These are phyloP conservation scores for Heteromurus nitidus DNA, from an alignment of 2,888 invertebrate species.

Conservation along the genomic window DNA sequence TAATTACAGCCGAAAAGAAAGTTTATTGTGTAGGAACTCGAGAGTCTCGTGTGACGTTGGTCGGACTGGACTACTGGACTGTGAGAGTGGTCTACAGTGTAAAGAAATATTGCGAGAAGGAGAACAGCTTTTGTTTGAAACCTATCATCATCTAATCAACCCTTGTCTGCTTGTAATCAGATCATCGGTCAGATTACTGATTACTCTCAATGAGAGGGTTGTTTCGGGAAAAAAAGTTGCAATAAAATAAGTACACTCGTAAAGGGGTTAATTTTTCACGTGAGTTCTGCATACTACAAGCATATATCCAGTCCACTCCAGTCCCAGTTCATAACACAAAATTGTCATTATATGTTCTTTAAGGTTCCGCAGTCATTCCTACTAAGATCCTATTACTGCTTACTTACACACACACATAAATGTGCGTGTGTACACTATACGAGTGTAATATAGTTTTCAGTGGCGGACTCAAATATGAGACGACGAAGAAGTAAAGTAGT, in stretches of 20 bases:
- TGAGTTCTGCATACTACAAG: not conserved
- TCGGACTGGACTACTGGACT: not conserved
- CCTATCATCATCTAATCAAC: slow-evolving; percentile 67
- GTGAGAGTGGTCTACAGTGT: not conserved
- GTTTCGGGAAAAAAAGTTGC: slow-evolving; percentile 33
- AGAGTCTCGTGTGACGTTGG: slow-evolving; percentile 34
- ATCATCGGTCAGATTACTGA: slow-evolving; percentile 61
- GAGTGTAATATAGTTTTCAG: not conserved
- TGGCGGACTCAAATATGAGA: not conserved
- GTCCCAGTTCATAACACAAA: not conserved
- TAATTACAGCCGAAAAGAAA: too few relatives aligned
- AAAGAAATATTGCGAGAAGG: slow-evolving; percentile 17
- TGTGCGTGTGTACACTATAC: too few relatives aligned
- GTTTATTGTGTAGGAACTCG: too few relatives aligned
- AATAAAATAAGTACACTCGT: not conserved
- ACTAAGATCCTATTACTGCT: slow-evolving; percentile 3
- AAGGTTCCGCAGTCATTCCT: slow-evolving; percentile 3
- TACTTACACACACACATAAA: slow-evolving; percentile 2
- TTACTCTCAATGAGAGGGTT: slow-evolving; percentile 35
- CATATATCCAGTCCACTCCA: too few relatives aligned
- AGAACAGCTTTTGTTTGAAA: slow-evolving; percentile 55
- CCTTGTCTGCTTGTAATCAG: slow-evolving; percentile 63
- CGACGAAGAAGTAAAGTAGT: slow-evolving; percentile 3
- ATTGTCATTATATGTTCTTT: slow-evolving; percentile 7
- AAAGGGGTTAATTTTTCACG: not conserved